Base-by-base conservation (phyloP, 2,113 vertebrate species). In the Cricetomys ansorgei region DNA sequence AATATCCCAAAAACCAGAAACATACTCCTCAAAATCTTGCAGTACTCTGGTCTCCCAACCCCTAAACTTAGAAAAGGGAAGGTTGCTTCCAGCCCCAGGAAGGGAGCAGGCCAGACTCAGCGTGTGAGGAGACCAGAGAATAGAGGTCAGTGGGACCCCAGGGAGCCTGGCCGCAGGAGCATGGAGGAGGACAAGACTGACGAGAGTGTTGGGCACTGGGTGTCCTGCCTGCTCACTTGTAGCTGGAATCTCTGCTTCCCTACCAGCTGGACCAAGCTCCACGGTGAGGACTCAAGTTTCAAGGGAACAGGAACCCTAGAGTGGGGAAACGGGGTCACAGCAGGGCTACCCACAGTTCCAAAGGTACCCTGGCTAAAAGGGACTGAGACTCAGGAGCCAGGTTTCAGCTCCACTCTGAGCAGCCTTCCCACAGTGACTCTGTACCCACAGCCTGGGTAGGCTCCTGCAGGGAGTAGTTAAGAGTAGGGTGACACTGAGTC, bases 161-260 rank as follows among this genome's bases (percentile, higher is more conserved):
- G 57, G 5, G 6, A 80, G 34, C 92, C 50, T 12, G 29, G 57
- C 64, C 15, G 2, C 50, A 34, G 8, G 12, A 9, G 70, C 79
- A 3, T 3, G 0, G 0, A 34, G 23, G 31, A n/a, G 4, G 50
- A 43, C 15, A 8, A 55, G 40, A 34, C 53, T 31, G 1, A 57
- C 4, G 57, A 2, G 72, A 7, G 19, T 31, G 5, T 31, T 69
- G 2, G 15, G 53, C n/a, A 45, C 27, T 27, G 0, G 23, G 15
- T 0, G n/a, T 29, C 50, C 25, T 6, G 31, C 9, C 67, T 2
- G 1, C 59, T 19, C 5, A 0, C 65, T n/a, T 19, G 4, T 9
- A 10, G 55, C 91, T 50, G 7, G 1, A 0, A 7, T 29, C 11
- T 0, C 57, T 3, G 29, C 11, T 1, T 27, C 25, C 37, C 50